Evolutionary conservation across 2,797 vertebrate genomes (phyloP), one percentile per base, ranked within the genome.

Genomic region (Cygnus olor): DNA sequence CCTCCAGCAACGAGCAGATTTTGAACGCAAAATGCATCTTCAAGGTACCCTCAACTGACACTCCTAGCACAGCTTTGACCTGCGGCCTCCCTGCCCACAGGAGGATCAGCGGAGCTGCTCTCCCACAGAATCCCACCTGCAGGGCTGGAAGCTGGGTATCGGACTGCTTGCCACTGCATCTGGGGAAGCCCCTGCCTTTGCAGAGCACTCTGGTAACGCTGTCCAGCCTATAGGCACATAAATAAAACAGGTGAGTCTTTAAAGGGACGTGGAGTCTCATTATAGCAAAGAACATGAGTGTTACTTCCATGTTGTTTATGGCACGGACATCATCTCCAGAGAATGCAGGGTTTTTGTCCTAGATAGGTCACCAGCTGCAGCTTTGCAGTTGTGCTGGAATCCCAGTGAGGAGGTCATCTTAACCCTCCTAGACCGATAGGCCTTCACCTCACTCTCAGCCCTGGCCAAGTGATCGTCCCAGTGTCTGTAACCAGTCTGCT

Each of bases 251-350:
- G 44, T 76, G 60, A 58, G 54, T 58, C 7, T 28, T 44, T 11
- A 14, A 15, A n/a, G 11, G 68, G 54, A n/a, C 1, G 0, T 2
- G 22, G 40, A 47, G 19, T 30, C 34, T 71, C 10, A 3, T 32
- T 21, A 4, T 3, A 49, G 21, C 17, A n/a, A 19, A 63, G 28
- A 9, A 32, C 14, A 17, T 17, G 20, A 9, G 49, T 16, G 19
- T 13, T 15, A 42, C 32, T 22, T 25, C 42, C 65, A 47, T 7
- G 34, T 14, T 27, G 14, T n/a, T 21, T 34, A 10, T 4, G 44
- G 10, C 32, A 65, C 21, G 20, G 30, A 36, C 77, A 82, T 18
- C 32, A 72, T 24, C 77, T 72, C 25, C 45, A 54, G 25, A 27
- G 14, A 76, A 38, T 10, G 34, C 65, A 70, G 57, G 53, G 53